These are phyloP conservation scores for Phlogophora meticulosa DNA, from an alignment of 2,888 invertebrate species.

Conservation along the genomic window DNA sequence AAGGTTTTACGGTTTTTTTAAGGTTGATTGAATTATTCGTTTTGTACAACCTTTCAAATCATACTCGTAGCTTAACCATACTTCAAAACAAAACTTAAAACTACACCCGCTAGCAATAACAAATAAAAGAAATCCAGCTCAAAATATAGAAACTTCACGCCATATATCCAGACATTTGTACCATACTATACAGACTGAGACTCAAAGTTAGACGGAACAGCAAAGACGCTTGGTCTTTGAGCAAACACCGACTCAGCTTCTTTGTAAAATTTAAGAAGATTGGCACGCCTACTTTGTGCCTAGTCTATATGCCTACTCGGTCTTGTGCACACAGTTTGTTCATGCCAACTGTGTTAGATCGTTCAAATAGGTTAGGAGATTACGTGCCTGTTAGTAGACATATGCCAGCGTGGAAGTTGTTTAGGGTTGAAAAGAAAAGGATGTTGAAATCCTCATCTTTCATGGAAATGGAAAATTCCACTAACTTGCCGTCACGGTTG, in stretches of 20 bases:
- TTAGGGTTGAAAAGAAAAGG: no score
- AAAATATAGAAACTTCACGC: conserved; percentile 18
- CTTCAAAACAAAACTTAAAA: background rate
- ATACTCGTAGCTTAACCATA: no score
- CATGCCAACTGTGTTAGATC: conserved; percentile 17
- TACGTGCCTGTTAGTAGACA: conserved; percentile 1
- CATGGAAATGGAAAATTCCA: no score
- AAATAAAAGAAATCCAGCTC: background rate
- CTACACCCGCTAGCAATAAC: background rate
- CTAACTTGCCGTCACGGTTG: no score
- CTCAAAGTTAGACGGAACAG: conserved; percentile 43
- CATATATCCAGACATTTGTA: conserved; percentile 2
- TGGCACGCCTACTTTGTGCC: conserved; percentile 43
- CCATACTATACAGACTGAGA: conserved; percentile 5
- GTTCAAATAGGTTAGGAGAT: conserved; percentile 28
- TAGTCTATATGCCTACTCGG: conserved; percentile 9
- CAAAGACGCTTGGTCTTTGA: conserved; percentile 70
- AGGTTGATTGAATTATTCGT: no score
- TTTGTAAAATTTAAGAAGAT: conserved; percentile 73
- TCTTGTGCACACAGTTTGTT: conserved; percentile 41
- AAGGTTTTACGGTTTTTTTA: no score
- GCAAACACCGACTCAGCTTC: conserved; percentile 74
- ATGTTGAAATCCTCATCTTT: no score
- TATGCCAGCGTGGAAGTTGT: no score
- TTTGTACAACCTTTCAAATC: no score